Conservation (phyloP, 2,888 invertebrate species). For the Teinopalpus imperialis region DNA sequence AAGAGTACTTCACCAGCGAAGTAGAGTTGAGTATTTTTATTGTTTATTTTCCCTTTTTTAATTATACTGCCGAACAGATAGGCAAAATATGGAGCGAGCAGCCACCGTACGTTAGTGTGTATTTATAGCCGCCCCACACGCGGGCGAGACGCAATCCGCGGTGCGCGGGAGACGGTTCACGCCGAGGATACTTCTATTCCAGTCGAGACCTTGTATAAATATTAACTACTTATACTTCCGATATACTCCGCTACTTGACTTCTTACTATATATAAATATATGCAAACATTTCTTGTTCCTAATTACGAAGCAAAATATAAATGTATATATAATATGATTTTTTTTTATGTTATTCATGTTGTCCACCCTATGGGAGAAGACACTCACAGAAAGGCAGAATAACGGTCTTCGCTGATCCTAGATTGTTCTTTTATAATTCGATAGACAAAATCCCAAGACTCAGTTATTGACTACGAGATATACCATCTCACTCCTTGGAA, state of each 20-base stretch:
- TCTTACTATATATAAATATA: slow-evolving; percentile 11
- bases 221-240: slow-evolving; percentile 31
- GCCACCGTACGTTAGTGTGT: slow-evolving; percentile 56
- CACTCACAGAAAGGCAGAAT: too few relatives aligned
- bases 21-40: slow-evolving; percentile 18
- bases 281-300: too few relatives aligned
- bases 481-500: too few relatives aligned
- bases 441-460: too few relatives aligned
- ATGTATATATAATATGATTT: too few relatives aligned
- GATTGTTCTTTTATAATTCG: too few relatives aligned
- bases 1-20: background rate
- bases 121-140: slow-evolving; percentile 78
- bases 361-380: too few relatives aligned
- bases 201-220: slow-evolving; percentile 63
- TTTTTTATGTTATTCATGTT: too few relatives aligned
- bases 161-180: slow-evolving; percentile 65
- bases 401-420: too few relatives aligned
- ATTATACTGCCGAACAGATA: slow-evolving; percentile 44
- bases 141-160: slow-evolving; percentile 48
- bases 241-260: background rate
- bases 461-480: too few relatives aligned
- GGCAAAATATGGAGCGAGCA: slow-evolving; percentile 55
- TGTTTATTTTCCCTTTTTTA: slow-evolving; percentile 38
- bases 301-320: too few relatives aligned
- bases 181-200: slow-evolving; percentile 62